phyloP scores from a whole-genome alignment of 2,888 invertebrate genomes.

The Dicyrtomina minuta region DNA sequence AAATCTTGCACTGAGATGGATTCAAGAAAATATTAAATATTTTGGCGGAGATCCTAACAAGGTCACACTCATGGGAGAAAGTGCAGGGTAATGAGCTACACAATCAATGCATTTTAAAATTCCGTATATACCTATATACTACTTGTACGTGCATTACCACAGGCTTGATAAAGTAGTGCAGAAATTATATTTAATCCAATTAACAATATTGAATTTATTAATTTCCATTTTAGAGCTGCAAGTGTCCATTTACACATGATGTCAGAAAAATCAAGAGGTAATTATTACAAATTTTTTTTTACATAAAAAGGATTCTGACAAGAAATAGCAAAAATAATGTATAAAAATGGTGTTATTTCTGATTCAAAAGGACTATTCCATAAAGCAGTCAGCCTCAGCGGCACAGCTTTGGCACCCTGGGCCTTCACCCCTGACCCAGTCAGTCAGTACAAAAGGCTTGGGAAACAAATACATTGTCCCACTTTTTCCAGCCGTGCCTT shows the following conservation, averaged over 20 bases:
- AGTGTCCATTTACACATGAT: not conserved
- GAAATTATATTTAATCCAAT: too few species aligned
- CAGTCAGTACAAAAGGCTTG: not conserved
- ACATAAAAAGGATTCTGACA: too few species aligned
- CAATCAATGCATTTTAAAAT: not conserved
- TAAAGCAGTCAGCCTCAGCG: not conserved
- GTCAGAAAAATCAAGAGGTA: not conserved
- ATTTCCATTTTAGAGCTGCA: too few species aligned
- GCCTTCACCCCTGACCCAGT: not conserved
- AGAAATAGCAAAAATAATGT: too few species aligned
- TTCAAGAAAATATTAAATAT: not conserved
- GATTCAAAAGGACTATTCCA: constrained; percentile 2
- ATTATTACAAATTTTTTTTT: too few species aligned
- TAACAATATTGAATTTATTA: too few species aligned
- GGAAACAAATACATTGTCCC: not conserved
- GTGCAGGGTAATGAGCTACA: not conserved
- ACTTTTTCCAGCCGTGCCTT: not conserved
- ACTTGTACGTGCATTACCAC: not conserved
- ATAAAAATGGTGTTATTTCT: too few species aligned
- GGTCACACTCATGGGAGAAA: not conserved
- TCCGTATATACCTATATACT: not conserved
- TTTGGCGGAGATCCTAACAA: constrained; percentile 1
- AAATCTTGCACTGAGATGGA: not conserved
- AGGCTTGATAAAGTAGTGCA: too few species aligned
- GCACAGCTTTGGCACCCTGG: not conserved